Conservation (phyloP, 2,888 invertebrate species). For the Orthosia incerta region DNA sequence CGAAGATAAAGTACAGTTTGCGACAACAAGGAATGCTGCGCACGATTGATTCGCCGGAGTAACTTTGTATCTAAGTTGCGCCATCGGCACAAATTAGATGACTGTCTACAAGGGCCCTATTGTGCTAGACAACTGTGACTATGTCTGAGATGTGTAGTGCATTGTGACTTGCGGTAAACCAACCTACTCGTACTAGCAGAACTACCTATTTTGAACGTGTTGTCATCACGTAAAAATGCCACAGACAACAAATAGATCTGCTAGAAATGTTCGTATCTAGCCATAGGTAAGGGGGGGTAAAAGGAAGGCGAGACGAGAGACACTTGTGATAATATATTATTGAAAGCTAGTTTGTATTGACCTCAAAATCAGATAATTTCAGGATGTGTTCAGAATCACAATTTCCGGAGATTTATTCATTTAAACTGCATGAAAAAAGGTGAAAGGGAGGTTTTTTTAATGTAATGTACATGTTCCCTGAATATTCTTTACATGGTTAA, state of each 20-base stretch:
- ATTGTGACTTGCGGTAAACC: slow-evolving; percentile 19
- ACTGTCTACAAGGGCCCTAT: slow-evolving; percentile 32
- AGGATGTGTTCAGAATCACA: no score
- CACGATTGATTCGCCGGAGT: slow-evolving; percentile 45
- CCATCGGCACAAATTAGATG: slow-evolving; percentile 54
- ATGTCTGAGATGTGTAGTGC: slow-evolving; percentile 11
- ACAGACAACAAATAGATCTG: no score
- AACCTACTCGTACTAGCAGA: background rate
- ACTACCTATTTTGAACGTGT: background rate
- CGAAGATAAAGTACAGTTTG: slow-evolving; percentile 26
- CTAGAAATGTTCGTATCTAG: no score
- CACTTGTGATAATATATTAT: no score
- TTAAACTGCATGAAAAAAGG: no score
- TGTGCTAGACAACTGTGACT: slow-evolving; percentile 17
- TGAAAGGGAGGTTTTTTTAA: no score
- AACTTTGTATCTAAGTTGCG: slow-evolving; percentile 22
- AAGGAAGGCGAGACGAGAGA: no score
- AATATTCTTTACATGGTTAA: no score
- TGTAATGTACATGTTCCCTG: no score
- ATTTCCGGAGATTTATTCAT: no score
- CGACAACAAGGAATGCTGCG: slow-evolving; percentile 14
- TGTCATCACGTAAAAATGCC: background rate
- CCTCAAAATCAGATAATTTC: background rate
- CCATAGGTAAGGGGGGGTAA: no score
- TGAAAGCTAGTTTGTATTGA: background rate